Base-by-base conservation (phyloP, 2,888 invertebrate species). In the Orchestes rusci region DNA sequence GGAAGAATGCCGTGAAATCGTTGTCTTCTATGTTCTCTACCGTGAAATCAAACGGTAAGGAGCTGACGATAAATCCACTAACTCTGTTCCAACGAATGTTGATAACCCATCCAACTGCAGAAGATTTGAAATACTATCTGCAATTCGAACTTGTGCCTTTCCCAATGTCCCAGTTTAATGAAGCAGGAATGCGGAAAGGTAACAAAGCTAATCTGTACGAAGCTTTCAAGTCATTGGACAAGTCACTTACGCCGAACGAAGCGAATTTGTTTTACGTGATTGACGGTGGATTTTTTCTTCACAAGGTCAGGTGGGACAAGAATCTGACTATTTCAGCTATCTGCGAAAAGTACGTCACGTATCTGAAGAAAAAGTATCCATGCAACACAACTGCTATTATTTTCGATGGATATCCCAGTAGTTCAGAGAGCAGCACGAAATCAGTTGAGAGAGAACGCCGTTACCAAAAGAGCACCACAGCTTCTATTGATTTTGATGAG, bases 251-350 rank as follows among this genome's bases (percentile, higher is more conserved):
- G 8, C 7, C 30, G 7, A 5, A 10, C 12, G 7, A 12, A 10
- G 8, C 4, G 4, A 5, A 12, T 30, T 4, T 5, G 7, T 4
- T 30, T 5, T 5, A 30, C 13, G 12, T 30, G 5, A 5, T 30
- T 10, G 12, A 30, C 12, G 30, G 30, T 30, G 30, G 30, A 10
- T 30, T 30, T 30, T 13, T 30, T 30, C 30, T 30, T 5, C 12
- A 30, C 13, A 5, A 12, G 5, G 30, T 30, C 5, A 12, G 5
- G 5, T 30, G 30, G 30, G 8, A 12, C 12, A 5, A 30, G 12
- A 5, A 30, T 5, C 4, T 5, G 5, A 23, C 12, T 4, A 10
- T 5, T 30, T 12, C 30, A 10, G 30, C 7, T 5, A 5, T 30
- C 5, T 12, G 7, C 12, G 7, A 4, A 13, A 5, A 30, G 12